Conservation (phyloP, 2,888 invertebrate genomes). For the Lasioglossum vierecki region DNA sequence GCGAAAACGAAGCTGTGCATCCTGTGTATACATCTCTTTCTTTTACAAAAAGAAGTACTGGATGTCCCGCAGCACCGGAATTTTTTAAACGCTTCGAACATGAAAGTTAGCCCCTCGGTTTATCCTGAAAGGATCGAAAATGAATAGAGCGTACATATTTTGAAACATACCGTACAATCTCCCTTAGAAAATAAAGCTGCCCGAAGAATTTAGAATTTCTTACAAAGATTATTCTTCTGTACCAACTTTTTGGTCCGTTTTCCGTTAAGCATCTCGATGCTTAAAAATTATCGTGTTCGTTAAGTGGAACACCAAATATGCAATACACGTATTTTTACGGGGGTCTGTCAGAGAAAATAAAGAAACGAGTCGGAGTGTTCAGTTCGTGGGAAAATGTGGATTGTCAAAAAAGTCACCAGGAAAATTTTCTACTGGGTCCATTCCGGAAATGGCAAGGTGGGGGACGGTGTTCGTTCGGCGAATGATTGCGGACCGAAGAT, state of each 20-base stretch:
- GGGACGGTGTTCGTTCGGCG: not conserved
- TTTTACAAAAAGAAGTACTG: not conserved
- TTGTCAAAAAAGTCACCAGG: not conserved
- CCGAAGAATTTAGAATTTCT: not conserved
- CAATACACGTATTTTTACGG: constrained; percentile 30
- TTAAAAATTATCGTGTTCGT: not conserved
- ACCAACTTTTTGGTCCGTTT: not conserved
- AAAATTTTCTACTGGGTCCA: not conserved
- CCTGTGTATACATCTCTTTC: not conserved
- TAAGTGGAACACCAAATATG: constrained; percentile 2
- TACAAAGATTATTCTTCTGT: not conserved
- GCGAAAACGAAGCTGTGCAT: not conserved
- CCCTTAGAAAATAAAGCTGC: not conserved
- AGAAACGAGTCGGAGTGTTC: not conserved
- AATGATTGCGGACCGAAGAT: constrained; percentile 20
- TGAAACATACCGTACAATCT: not conserved
- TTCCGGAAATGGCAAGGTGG: not conserved
- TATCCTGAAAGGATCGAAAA: too few relatives aligned
- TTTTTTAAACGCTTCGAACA: not conserved
- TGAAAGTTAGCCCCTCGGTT: not conserved
- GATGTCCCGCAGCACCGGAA: not conserved
- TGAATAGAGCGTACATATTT: not conserved
- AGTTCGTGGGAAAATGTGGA: not conserved
- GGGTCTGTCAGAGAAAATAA: constrained; percentile 5
- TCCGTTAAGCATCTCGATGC: not conserved